phyloP scores from a whole-genome alignment of 2,888 invertebrate species.

The Parapristionchus giblindavisi region DNA sequence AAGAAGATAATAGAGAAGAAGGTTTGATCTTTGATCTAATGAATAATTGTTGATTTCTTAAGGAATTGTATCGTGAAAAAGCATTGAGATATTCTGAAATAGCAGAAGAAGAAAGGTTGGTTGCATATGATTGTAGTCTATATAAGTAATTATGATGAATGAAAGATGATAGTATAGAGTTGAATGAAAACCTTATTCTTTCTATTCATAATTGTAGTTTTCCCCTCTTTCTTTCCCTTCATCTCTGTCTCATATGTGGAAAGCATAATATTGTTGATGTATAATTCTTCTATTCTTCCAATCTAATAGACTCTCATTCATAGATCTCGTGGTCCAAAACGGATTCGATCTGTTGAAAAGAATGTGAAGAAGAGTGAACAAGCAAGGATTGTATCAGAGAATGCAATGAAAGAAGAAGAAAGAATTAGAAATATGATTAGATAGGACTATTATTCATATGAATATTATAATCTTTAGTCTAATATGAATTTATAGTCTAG shows the following conservation, averaged over 20 bases:
- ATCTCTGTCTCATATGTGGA: no score
- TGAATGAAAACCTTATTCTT: background rate
- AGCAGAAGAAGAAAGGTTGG: constrained; percentile 15
- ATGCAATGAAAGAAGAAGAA: constrained; percentile 44
- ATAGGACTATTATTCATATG: no score
- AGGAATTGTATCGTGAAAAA: constrained; percentile 20
- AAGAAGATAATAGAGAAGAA: background rate
- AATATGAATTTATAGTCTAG: no score
- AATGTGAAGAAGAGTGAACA: constrained; percentile 45
- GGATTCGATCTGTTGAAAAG: background rate
- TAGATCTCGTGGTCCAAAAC: constrained; percentile 6
- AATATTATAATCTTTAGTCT: no score
- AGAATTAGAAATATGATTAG: constrained; percentile 43
- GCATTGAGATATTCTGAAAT: constrained; percentile 21
- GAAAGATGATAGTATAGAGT: background rate
- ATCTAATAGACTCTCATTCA: background rate
- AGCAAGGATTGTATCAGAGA: constrained; percentile 42
- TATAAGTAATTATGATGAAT: background rate
- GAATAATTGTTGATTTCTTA: background rate
- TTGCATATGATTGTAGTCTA: background rate
- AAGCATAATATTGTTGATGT: no score
- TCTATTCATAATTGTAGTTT: no score
- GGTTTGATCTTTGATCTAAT: background rate
- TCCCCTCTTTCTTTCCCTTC: no score
- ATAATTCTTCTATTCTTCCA: no score